phyloP scores from a whole-genome alignment of 2,797 vertebrate genomes.

The Cryptoprocta ferox region DNA sequence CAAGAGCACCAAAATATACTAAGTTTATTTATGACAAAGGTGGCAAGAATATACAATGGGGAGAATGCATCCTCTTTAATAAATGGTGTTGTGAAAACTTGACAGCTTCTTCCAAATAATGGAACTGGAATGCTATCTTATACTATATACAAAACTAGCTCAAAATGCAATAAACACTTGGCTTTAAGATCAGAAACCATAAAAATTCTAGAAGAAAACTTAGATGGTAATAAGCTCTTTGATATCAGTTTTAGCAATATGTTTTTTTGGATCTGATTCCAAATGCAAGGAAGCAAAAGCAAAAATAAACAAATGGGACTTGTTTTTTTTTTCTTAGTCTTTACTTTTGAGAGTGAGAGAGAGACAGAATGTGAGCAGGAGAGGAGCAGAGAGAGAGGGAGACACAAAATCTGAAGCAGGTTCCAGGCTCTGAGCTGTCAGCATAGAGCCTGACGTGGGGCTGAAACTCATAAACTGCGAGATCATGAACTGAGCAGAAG shows the following conservation, averaged over 20 bases:
- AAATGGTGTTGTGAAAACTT: background rate
- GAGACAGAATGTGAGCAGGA: too few relatives aligned
- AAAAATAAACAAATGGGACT: background rate
- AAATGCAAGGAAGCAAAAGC: background rate
- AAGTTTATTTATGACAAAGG: background rate
- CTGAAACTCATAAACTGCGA: too few relatives aligned
- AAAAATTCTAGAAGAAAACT: background rate
- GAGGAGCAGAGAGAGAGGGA: too few relatives aligned
- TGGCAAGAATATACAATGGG: background rate
- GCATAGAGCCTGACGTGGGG: too few relatives aligned
- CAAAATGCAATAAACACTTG: background rate
- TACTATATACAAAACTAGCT: background rate
- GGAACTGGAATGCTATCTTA: background rate
- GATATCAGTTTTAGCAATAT: background rate
- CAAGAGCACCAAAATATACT: background rate
- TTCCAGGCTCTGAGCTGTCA: too few relatives aligned
- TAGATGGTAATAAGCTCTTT: background rate
- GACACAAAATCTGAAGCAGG: too few relatives aligned
- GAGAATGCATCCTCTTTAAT: background rate
- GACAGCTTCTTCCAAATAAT: background rate
- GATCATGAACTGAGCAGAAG: too few relatives aligned
- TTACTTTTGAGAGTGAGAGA: too few relatives aligned
- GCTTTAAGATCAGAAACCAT: background rate
- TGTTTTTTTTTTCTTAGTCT: too few relatives aligned
- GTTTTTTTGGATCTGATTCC: background rate